A percentile compares a stretch with the other conserved stretches of the same genome.
These are phyloP conservation scores for Pteropus alecto DNA, from an alignment of 2,113 vertebrate species.

Conservation along the genomic window DNA sequence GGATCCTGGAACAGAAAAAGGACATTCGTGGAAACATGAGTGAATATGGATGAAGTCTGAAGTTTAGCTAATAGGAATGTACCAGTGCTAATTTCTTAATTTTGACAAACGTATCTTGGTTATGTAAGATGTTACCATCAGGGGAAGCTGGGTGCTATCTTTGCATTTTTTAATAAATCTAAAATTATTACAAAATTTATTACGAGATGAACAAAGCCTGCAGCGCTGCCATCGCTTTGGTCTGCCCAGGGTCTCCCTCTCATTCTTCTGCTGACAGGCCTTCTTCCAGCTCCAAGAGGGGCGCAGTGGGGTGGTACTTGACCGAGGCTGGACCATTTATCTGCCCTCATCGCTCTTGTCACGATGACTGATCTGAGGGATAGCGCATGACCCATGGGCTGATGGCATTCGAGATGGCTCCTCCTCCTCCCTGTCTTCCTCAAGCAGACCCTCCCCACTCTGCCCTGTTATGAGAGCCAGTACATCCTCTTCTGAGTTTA, in stretches of 20 bases:
- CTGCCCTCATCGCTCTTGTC: not conserved
- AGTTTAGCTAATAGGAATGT: rapidly evolving
- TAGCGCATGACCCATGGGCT: not conserved
- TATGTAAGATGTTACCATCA: not conserved
- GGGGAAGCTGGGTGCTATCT: not conserved
- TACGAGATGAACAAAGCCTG: not conserved
- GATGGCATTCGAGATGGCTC: not conserved
- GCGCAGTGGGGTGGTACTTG: not conserved
- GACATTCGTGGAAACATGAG: not conserved
- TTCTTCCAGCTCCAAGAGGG: not conserved
- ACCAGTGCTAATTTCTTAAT: not conserved
- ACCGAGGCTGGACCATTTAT: not conserved
- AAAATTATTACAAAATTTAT: not conserved
- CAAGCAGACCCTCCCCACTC: not conserved
- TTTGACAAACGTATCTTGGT: not conserved
- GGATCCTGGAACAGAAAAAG: not conserved
- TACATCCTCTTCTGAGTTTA: not conserved
- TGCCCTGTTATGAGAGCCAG: not conserved
- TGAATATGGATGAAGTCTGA: not conserved
- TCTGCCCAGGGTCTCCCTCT: not conserved
- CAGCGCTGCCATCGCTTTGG: not conserved
- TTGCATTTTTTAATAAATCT: not conserved
- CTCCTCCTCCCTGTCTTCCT: not conserved
- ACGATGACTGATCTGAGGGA: not conserved
- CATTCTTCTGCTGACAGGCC: not conserved